These are phyloP conservation scores for Colossoma macropomum DNA, from an alignment of 2,113 vertebrate genomes.

Conservation along the genomic window DNA sequence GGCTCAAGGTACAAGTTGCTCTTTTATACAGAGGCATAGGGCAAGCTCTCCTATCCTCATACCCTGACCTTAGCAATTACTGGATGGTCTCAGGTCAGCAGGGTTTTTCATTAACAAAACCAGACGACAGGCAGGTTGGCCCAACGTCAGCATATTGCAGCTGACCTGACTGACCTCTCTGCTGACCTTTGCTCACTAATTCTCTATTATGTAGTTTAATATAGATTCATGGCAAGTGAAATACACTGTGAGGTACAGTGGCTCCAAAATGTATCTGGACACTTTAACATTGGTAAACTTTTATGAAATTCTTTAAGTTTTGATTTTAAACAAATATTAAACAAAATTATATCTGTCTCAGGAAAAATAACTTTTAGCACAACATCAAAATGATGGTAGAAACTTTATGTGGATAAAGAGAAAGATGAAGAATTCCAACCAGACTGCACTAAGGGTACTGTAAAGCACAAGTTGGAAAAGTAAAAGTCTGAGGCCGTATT, in stretches of 20 bases:
- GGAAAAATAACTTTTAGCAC: too few relatives aligned
- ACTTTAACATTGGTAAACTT: too few relatives aligned
- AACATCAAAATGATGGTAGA: too few relatives aligned
- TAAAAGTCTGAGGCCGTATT: too few relatives aligned
- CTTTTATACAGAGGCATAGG: background rate
- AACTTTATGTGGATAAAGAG: too few relatives aligned
- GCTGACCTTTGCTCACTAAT: constrained; percentile 7
- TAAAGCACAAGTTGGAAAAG: too few relatives aligned
- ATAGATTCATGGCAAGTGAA: background rate
- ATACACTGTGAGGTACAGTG: background rate
- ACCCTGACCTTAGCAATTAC: constrained; percentile 30
- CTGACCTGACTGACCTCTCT: background rate
- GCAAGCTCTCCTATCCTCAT: background rate
- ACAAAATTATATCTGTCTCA: too few relatives aligned
- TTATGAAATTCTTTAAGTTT: too few relatives aligned
- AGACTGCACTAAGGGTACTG: too few relatives aligned
- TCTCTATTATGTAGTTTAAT: background rate
- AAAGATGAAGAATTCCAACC: too few relatives aligned
- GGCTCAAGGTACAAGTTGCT: constrained; percentile 1
- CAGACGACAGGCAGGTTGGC: background rate
- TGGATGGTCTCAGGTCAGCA: background rate
- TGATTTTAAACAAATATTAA: too few relatives aligned
- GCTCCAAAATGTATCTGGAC: too few relatives aligned
- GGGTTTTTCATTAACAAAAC: background rate
- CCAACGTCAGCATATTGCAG: background rate